Conservation (phyloP, 2,113 vertebrate species). For the Tyrannus savana region DNA sequence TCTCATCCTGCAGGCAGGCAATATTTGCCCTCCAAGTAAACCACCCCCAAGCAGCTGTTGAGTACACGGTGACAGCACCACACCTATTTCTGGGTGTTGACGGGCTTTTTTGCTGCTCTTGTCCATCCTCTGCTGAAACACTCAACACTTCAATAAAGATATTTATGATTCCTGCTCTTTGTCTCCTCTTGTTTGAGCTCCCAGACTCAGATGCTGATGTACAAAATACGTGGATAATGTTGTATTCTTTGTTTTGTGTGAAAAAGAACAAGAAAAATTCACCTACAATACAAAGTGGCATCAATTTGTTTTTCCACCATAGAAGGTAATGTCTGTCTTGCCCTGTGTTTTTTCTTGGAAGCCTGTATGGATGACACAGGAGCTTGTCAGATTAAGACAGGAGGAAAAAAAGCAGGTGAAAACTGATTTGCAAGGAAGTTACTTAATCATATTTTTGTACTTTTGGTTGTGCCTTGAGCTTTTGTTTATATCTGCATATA, state of each 20-base stretch:
- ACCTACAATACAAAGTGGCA: not conserved
- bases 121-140: not conserved
- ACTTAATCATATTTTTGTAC: not conserved
- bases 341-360: not conserved
- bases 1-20: not conserved
- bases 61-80: not conserved
- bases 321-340: not conserved
- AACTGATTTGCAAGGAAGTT: conserved; percentile 3
- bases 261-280: not conserved
- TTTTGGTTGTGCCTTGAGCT: not conserved
- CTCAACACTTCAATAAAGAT: not conserved
- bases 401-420: not conserved
- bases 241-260: not conserved
- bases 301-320: not conserved
- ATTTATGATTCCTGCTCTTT: not conserved
- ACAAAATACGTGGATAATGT: fast-evolving
- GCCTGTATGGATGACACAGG: not conserved
- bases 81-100: not conserved
- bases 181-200: not conserved
- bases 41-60: not conserved
- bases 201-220: not conserved
- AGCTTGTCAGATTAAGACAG: not conserved
- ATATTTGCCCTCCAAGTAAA: not conserved
- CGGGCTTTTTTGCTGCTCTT: not conserved
- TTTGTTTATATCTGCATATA: not conserved